Evolutionary conservation across 92 coral and sea anemone genomes (phyloP).

Genomic region (Phymanthus crucifer): DNA sequence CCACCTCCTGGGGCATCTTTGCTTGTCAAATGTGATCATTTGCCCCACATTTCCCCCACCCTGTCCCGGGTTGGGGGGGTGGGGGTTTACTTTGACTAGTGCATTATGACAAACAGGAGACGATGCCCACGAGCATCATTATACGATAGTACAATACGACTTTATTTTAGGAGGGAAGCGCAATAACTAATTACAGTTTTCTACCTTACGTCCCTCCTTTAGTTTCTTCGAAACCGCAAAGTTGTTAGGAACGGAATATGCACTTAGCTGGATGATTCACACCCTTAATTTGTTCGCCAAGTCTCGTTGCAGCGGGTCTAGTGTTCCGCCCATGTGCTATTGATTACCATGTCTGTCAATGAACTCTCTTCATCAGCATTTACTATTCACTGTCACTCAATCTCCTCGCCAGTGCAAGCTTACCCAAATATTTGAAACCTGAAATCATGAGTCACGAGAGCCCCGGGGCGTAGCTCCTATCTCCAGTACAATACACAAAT

Average conservation of each 20-base stretch:
- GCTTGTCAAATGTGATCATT: no score
- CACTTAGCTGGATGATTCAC: neutral
- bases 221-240: neutral
- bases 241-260: neutral
- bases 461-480: neutral
- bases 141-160: no score
- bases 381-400: no score
- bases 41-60: no score
- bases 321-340: neutral
- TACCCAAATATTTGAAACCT: neutral
- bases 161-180: no score
- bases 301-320: neutral
- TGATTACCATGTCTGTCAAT: neutral
- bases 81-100: no score
- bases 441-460: slow-evolving; percentile 5
- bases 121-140: no score
- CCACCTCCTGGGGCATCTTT: no score
- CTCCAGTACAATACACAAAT: neutral
- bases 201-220: neutral
- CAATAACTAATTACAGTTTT: no score
- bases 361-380: neutral
- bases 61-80: no score
- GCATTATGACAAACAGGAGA: no score
- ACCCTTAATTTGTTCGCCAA: neutral
- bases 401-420: neutral